Evolutionary conservation across 2,113 vertebrate species (phyloP).

Genomic region (Neogobius melanostomus): DNA sequence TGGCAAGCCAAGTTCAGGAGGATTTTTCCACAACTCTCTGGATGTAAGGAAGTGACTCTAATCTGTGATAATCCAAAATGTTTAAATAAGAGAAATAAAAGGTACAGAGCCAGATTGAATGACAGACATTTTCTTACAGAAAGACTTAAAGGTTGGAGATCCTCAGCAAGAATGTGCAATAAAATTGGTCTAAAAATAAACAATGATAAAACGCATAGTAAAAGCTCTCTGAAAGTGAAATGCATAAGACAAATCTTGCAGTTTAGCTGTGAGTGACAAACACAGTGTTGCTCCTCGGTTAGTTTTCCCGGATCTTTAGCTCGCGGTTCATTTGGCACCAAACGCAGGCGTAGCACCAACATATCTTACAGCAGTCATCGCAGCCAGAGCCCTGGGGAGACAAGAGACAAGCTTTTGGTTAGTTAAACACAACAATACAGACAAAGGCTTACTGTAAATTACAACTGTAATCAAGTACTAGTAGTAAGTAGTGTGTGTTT

Average conservation of each 20-base stretch:
- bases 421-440: too few relatives aligned
- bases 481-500: too few relatives aligned
- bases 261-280: slow-evolving; percentile 49
- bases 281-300: background rate
- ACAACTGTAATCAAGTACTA: too few relatives aligned
- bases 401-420: background rate
- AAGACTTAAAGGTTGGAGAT: background rate
- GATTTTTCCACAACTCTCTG: background rate
- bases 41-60: background rate
- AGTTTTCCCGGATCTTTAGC: slow-evolving; percentile 55
- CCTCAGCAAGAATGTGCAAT: too few relatives aligned
- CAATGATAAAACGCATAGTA: background rate
- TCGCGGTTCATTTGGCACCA: slow-evolving; percentile 82
- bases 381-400: slow-evolving; percentile 69
- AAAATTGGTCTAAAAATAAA: too few relatives aligned
- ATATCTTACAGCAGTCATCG: slow-evolving; percentile 62
- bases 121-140: background rate
- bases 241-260: too few relatives aligned
- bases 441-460: too few relatives aligned
- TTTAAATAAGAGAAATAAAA: too few relatives aligned
- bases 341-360: slow-evolving; percentile 65
- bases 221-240: background rate
- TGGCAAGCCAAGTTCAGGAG: background rate
- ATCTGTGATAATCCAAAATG: background rate
- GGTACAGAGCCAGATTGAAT: too few relatives aligned